Evolutionary conservation across 2,113 vertebrate genomes (phyloP).

Genomic region (Gallinago media): DNA sequence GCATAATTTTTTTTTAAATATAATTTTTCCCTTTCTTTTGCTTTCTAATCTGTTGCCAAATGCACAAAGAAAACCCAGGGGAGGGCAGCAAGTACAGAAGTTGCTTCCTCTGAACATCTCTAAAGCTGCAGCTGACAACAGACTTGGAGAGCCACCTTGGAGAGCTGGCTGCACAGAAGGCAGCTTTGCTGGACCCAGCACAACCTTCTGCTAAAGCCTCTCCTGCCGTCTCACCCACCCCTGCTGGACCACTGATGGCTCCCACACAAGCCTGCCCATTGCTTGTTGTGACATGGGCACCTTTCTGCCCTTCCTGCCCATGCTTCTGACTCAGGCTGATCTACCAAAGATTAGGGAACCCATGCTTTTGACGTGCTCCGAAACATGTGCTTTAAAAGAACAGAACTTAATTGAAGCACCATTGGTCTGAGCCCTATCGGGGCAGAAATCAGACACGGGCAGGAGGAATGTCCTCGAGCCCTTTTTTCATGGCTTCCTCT

Average conservation of each 20-base stretch:
- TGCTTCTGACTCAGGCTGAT: constrained; percentile 39
- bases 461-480: not conserved
- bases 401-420: constrained; percentile 30
- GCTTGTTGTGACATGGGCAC: not conserved
- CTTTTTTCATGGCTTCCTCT: not conserved
- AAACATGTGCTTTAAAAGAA: constrained; percentile 7
- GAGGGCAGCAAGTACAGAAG: not conserved
- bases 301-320: constrained; percentile 20
- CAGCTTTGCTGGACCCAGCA: not conserved
- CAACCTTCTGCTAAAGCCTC: not conserved
- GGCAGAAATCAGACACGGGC: constrained; percentile 2
- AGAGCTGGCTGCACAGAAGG: not conserved
- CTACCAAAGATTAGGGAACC: not conserved
- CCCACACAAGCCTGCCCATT: rapidly evolving
- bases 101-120: not conserved
- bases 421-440: not conserved
- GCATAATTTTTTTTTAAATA: not conserved
- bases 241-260: not conserved
- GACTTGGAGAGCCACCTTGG: not conserved
- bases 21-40: not conserved
- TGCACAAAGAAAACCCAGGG: not conserved
- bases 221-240: not conserved
- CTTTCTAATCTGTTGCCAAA: not conserved
- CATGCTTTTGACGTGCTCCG: constrained; percentile 5
- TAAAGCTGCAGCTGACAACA: not conserved